A percentile compares a stretch with the other conserved stretches of the same genome.
Evolutionary conservation across 2,113 vertebrate genomes (phyloP).

Genomic region (Vombatus ursinus): DNA sequence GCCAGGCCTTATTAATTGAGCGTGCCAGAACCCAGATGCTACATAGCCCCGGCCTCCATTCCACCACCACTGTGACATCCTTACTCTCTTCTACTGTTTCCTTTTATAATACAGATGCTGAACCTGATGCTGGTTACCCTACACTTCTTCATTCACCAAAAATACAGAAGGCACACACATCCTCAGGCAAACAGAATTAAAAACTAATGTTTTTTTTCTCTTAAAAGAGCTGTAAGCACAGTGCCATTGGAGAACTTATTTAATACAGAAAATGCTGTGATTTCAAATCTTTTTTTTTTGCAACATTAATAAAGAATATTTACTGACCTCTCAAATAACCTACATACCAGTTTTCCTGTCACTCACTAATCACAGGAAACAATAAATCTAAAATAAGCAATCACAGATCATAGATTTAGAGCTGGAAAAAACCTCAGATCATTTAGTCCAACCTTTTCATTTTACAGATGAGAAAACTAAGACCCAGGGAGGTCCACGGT

Average conservation of each 20-base stretch:
- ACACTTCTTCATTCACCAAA: conserved; percentile 19
- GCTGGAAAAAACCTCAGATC: neutral
- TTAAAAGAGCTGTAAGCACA: neutral
- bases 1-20: neutral
- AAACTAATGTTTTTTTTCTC: neutral
- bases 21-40: neutral
- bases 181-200: neutral
- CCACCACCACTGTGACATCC: neutral
- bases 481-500: neutral
- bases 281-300: conserved; percentile 18
- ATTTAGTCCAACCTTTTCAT: neutral
- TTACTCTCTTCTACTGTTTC: neutral
- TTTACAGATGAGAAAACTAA: neutral
- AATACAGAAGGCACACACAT: neutral
- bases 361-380: neutral
- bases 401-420: neutral
- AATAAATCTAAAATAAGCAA: neutral
- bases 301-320: neutral
- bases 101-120: neutral
- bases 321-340: conserved; percentile 16
- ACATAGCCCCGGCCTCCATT: neutral
- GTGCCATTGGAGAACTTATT: neutral
- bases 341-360: conserved; percentile 19
- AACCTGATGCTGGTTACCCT: neutral
- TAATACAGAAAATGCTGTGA: neutral